A percentile compares a stretch with the other conserved stretches of the same genome.
Conservation (phyloP, 92 coral and sea anemone species). For the Pocillopora meandrina region DNA sequence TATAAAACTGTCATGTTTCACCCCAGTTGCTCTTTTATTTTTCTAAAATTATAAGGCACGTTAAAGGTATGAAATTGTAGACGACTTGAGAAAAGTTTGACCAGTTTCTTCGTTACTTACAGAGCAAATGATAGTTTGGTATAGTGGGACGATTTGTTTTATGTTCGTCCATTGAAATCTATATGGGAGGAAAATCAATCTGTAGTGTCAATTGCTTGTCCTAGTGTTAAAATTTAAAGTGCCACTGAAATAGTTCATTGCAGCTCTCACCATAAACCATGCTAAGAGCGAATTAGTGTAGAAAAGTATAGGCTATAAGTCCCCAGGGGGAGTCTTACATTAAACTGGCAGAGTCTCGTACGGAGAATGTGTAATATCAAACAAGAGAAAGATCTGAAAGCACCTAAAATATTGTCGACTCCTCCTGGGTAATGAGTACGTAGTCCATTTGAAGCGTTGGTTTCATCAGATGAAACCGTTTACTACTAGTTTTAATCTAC, state of each 20-base stretch:
- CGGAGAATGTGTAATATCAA: not conserved
- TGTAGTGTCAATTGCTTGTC: conserved; percentile 19
- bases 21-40: no score
- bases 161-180: not conserved
- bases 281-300: conserved; percentile 29
- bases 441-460: conserved; percentile 36
- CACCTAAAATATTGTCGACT: not conserved
- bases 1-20: not conserved
- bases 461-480: conserved; percentile 44
- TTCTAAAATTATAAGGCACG: no score
- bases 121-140: no score
- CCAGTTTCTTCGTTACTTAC: no score
- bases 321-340: conserved; percentile 18
- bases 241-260: not conserved
- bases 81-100: no score
- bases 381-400: not conserved
- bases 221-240: not conserved
- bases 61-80: no score
- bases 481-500: conserved; percentile 72
- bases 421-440: conserved; percentile 13
- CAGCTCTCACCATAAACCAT: conserved; percentile 32
- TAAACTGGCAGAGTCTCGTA: not conserved
- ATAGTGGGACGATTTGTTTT: no score
- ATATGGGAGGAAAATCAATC: not conserved
- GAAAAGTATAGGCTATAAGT: conserved; percentile 1